Evolutionary conservation across 2,113 vertebrate genomes (phyloP).

Genomic region (Carassius gibelio): DNA sequence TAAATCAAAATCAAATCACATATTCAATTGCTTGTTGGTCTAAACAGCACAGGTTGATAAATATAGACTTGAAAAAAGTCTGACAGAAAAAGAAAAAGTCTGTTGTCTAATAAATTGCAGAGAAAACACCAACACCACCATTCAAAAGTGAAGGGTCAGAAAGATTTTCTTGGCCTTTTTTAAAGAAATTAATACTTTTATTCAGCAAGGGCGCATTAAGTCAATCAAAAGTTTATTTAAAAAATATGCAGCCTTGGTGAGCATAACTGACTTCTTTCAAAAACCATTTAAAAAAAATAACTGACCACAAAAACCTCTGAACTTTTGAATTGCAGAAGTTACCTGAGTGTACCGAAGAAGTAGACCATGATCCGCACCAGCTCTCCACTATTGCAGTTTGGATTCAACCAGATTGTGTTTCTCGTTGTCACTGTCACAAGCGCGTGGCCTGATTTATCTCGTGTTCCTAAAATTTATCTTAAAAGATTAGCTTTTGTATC

Average conservation of each 20-base stretch:
- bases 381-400: slow-evolving; percentile 75
- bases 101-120: background rate
- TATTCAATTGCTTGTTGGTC: background rate
- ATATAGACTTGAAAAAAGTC: background rate
- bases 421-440: slow-evolving; percentile 79
- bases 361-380: slow-evolving; percentile 80
- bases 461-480: slow-evolving; percentile 71
- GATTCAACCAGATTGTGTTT: slow-evolving; percentile 79
- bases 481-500: background rate
- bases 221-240: no score
- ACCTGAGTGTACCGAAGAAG: slow-evolving; percentile 81
- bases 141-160: no score
- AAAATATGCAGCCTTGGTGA: no score
- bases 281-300: no score
- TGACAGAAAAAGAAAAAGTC: background rate
- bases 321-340: background rate
- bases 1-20: background rate
- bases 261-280: no score
- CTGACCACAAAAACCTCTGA: no score
- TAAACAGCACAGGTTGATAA: background rate
- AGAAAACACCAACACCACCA: no score
- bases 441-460: slow-evolving; percentile 79
- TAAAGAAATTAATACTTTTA: no score
- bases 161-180: no score
- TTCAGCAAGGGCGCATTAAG: background rate